These are phyloP conservation scores for Nannoperca obscura DNA, from an alignment of 2,797 vertebrate species.

Conservation along the genomic window DNA sequence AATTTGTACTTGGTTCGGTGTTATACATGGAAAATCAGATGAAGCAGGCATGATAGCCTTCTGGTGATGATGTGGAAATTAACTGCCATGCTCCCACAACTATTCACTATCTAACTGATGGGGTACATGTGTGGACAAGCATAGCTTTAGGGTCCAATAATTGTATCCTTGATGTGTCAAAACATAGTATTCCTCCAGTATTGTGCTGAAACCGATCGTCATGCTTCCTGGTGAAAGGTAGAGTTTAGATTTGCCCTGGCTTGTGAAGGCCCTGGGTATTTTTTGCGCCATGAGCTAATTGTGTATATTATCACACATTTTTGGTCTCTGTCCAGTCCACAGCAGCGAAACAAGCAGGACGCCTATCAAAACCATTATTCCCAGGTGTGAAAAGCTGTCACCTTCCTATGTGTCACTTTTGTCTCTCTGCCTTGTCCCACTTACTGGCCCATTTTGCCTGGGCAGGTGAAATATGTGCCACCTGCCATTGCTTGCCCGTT, in stretches of 20 bases:
- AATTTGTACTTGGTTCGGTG: slow-evolving; percentile 30
- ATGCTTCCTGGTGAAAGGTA: slow-evolving; percentile 68
- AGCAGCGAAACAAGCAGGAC: slow-evolving; percentile 85
- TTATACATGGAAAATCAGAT: slow-evolving; percentile 8
- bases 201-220: slow-evolving; percentile 61
- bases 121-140: slow-evolving; percentile 96
- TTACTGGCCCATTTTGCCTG: slow-evolving; percentile 91
- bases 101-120: slow-evolving; percentile 55
- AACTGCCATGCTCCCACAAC: slow-evolving; percentile 53
- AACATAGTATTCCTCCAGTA: slow-evolving; percentile 73
- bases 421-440: slow-evolving; percentile 83
- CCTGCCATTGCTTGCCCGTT: slow-evolving; percentile 90
- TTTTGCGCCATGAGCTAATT: slow-evolving; percentile 80
- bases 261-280: slow-evolving; percentile 74
- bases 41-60: slow-evolving; percentile 30
- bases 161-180: slow-evolving; percentile 97
- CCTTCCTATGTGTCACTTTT: slow-evolving; percentile 93
- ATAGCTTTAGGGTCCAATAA: slow-evolving; percentile 91
- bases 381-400: slow-evolving; percentile 97
- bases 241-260: slow-evolving; percentile 79
- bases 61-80: slow-evolving; percentile 51
- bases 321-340: slow-evolving; percentile 73
- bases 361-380: slow-evolving; percentile 98
- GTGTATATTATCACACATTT: slow-evolving; percentile 84
- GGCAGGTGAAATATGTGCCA: slow-evolving; percentile 92